These are phyloP conservation scores for Patella depressa DNA, from an alignment of 2,888 invertebrate genomes.

Conservation along the genomic window DNA sequence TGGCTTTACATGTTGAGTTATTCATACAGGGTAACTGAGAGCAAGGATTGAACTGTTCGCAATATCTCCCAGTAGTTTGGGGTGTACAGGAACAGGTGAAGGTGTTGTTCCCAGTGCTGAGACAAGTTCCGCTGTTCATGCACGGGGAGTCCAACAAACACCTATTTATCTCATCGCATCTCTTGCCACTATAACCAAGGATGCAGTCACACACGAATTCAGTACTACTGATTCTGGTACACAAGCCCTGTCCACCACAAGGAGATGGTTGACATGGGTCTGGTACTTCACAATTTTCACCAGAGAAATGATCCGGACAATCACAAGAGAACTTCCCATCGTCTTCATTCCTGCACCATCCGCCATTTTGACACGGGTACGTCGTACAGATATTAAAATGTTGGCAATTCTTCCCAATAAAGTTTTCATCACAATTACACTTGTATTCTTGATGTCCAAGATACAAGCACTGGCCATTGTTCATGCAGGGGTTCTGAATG, in stretches of 20 bases:
- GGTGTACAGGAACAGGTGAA: slow-evolving; percentile 45
- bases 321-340: slow-evolving; percentile 47
- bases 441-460: slow-evolving; percentile 37
- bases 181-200: slow-evolving; percentile 52
- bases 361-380: slow-evolving; percentile 48
- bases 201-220: slow-evolving; percentile 52
- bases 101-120: slow-evolving; percentile 41
- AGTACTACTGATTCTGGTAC: slow-evolving; percentile 15
- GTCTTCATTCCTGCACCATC: slow-evolving; percentile 42
- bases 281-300: slow-evolving; percentile 39
- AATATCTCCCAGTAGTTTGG: slow-evolving; percentile 40
- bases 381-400: slow-evolving; percentile 42
- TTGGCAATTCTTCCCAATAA: slow-evolving; percentile 46
- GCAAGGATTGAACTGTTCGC: slow-evolving; percentile 50
- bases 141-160: slow-evolving; percentile 59
- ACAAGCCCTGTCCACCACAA: slow-evolving; percentile 39
- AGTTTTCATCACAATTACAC: slow-evolving; percentile 49
- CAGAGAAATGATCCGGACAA: slow-evolving; percentile 46
- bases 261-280: slow-evolving; percentile 50
- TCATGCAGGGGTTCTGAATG: slow-evolving; percentile 40
- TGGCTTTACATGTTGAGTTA: slow-evolving; percentile 50
- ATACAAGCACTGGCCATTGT: slow-evolving; percentile 51
- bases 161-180: slow-evolving; percentile 49
- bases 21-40: slow-evolving; percentile 50
- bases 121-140: slow-evolving; percentile 58